These are phyloP conservation scores for Agapostemon virescens DNA, from an alignment of 2,888 invertebrate species.

Conservation along the genomic window DNA sequence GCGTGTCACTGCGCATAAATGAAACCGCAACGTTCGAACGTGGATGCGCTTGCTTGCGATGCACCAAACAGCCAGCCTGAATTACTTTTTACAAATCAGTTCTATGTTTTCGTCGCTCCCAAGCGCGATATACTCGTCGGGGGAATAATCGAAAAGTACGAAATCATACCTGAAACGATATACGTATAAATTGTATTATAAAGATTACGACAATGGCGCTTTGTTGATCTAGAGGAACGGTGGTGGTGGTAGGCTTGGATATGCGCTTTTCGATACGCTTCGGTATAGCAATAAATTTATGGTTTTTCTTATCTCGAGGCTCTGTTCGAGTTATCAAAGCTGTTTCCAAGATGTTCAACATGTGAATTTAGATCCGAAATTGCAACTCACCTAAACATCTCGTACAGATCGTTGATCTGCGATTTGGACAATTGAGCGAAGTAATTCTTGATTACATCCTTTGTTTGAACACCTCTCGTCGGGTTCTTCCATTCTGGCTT, in stretches of 20 bases:
- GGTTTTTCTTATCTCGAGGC: not conserved
- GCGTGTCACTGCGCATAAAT: conserved; percentile 10
- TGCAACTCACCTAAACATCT: conserved; percentile 86
- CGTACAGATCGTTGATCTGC: conserved; percentile 89
- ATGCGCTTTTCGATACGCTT: too few species aligned
- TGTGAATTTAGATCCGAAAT: not conserved
- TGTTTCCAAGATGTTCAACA: not conserved
- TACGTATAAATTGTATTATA: not conserved
- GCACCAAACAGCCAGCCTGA: not conserved
- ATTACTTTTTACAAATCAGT: conserved; percentile 74
- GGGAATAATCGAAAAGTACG: conserved; percentile 91
- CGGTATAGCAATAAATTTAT: not conserved
- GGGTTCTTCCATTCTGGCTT: conserved; percentile 92
- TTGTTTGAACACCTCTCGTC: conserved; percentile 88
- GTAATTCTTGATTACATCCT: conserved; percentile 87
- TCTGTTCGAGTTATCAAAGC: not conserved
- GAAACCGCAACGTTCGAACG: conserved; percentile 38
- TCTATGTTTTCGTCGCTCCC: conserved; percentile 77
- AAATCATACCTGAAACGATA: conserved; percentile 88
- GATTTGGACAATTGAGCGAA: conserved; percentile 88
- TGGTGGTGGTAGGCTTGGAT: too few species aligned
- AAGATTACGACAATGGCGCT: not conserved
- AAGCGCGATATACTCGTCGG: conserved; percentile 86
- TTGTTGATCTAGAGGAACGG: not conserved
- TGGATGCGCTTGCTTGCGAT: not conserved